Conservation (phyloP, 2,113 vertebrate species). For the Podarcis raffonei region DNA sequence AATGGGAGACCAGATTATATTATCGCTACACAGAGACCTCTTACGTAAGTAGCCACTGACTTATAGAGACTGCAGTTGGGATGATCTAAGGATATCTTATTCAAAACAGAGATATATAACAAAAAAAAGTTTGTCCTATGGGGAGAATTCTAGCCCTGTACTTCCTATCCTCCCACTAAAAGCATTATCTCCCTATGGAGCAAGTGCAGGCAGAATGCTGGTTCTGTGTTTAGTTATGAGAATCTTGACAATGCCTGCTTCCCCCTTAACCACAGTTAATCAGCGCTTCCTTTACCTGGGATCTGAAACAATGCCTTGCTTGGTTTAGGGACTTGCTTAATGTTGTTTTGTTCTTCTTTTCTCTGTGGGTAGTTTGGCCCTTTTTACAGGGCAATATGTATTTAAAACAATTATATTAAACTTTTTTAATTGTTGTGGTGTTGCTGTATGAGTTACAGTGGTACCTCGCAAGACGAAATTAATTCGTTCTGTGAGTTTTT, state of each 20-base stretch:
- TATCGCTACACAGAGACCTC: conserved; percentile 83
- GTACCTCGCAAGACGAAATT: no score
- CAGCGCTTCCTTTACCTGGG: no score
- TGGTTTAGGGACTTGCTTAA: no score
- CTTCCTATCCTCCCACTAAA: not conserved
- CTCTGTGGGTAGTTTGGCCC: no score
- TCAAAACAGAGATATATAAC: not conserved
- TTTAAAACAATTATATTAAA: no score
- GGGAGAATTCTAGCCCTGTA: not conserved
- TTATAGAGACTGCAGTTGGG: not conserved
- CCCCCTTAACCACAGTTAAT: not conserved
- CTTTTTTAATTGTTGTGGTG: no score
- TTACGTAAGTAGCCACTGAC: conserved; percentile 77
- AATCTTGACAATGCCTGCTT: not conserved
- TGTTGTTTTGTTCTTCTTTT: no score
- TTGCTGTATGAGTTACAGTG: no score
- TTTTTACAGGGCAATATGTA: no score
- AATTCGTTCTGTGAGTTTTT: no score
- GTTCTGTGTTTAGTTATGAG: not conserved
- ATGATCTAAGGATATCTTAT: not conserved
- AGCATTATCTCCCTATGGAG: not conserved
- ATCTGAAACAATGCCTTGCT: no score
- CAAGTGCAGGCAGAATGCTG: not conserved
- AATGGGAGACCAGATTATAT: conserved; percentile 87
- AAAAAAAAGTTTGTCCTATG: not conserved